A percentile compares a stretch with the other conserved stretches of the same genome.
These are phyloP conservation scores for Procapra przewalskii DNA, from an alignment of 2,113 vertebrate genomes.

Conservation along the genomic window DNA sequence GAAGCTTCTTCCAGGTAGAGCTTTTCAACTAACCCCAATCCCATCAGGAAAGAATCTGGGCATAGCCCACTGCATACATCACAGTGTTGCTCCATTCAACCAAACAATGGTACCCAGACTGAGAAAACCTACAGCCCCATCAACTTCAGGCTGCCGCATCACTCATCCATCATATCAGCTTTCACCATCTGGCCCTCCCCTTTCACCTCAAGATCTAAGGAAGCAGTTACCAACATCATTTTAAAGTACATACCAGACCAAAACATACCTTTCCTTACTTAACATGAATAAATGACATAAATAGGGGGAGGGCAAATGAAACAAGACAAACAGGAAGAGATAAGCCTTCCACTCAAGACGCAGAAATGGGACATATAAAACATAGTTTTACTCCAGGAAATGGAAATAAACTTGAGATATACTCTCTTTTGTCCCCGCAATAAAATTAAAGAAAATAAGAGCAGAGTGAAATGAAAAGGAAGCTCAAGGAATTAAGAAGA, in stretches of 20 bases:
- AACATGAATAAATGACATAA: neutral
- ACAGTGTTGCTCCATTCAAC: neutral
- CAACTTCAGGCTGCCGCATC: fast-evolving
- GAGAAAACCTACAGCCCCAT: neutral
- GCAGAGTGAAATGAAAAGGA: neutral
- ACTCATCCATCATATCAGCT: neutral
- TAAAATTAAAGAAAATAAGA: neutral
- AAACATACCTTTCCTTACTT: neutral
- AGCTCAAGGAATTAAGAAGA: neutral
- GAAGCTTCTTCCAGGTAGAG: neutral
- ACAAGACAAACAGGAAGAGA: neutral
- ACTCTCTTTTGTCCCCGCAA: neutral
- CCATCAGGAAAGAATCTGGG: neutral
- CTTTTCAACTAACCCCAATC: neutral
- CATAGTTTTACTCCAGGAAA: neutral
- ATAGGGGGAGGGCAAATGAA: neutral
- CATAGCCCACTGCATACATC: neutral
- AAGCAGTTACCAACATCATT: neutral
- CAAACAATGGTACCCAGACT: neutral
- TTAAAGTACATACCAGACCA: neutral
- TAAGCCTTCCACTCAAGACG: neutral
- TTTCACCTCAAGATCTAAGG: neutral
- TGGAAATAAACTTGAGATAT: neutral
- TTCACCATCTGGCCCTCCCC: neutral
- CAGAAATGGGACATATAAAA: neutral